These are phyloP conservation scores for Tychaedon coryphoeus DNA, from an alignment of 2,113 vertebrate genomes.

Conservation along the genomic window DNA sequence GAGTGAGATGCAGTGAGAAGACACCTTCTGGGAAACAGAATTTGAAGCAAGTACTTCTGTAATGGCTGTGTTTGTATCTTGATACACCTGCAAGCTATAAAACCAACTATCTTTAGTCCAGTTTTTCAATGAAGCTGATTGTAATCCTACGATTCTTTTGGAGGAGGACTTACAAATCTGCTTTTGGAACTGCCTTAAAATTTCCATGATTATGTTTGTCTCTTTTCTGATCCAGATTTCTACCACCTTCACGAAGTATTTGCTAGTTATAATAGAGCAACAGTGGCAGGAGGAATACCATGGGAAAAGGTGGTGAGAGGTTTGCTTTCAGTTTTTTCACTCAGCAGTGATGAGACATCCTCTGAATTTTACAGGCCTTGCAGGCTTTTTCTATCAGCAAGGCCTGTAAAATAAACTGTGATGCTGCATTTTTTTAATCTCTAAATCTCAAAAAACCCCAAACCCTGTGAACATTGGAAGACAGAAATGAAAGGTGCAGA, in stretches of 20 bases:
- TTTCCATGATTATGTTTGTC: not conserved
- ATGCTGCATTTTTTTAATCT: not conserved
- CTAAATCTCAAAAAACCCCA: not conserved
- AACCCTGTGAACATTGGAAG: not conserved
- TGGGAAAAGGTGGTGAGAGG: not conserved
- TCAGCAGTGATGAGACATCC: not conserved
- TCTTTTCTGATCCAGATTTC: not conserved
- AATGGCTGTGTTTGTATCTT: not conserved
- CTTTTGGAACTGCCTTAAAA: not conserved
- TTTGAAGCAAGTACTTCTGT: not conserved
- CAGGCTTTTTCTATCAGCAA: accelerated
- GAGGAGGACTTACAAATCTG: not conserved
- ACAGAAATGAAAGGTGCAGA: not conserved
- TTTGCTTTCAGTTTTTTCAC: not conserved
- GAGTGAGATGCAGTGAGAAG: accelerated
- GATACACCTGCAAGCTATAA: not conserved
- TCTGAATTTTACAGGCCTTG: not conserved
- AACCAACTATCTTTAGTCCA: not conserved
- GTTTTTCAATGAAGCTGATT: not conserved
- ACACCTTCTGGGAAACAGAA: not conserved
- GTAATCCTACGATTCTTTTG: not conserved
- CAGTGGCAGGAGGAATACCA: not conserved
- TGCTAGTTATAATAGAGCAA: not conserved
- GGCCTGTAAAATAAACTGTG: not conserved
- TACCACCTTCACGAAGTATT: not conserved